phyloP scores from a whole-genome alignment of 1,140 invertebrate genomes.

The Cataglyphis hispanica region DNA sequence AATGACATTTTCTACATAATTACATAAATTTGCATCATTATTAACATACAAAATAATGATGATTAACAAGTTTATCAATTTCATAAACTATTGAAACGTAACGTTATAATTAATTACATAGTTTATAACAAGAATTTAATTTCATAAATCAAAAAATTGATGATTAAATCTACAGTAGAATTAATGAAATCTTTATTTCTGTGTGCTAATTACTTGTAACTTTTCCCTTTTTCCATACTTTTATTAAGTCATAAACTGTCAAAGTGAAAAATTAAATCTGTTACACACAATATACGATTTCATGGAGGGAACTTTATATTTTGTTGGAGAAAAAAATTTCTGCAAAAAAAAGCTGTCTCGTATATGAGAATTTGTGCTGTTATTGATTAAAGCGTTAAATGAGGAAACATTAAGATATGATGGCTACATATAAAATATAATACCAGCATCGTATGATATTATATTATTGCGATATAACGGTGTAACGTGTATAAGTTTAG shows the following conservation, averaged over 20 bases:
- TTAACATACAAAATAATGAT: constrained; percentile 2
- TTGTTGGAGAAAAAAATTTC: constrained; percentile 13
- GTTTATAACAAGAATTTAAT: neutral
- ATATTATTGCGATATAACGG: constrained; percentile 10
- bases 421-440: constrained; percentile 28
- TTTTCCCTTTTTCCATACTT: neutral
- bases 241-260: neutral
- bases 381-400: constrained; percentile 15
- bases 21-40: constrained; percentile 25
- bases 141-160: constrained; percentile 1
- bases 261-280: neutral
- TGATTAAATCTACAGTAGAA: neutral
- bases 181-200: constrained; percentile 9
- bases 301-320: neutral
- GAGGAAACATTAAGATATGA: constrained; percentile 12
- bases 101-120: neutral
- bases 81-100: neutral
- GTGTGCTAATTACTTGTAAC: neutral
- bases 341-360: neutral
- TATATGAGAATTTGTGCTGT: constrained; percentile 3
- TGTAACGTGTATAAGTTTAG: neutral
- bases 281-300: constrained; percentile 28
- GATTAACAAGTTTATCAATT: neutral
- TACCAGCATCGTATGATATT: neutral
- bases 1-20: constrained; percentile 41